phyloP scores from a whole-genome alignment of 2,888 invertebrate species.

The Leptopilina myrica region DNA sequence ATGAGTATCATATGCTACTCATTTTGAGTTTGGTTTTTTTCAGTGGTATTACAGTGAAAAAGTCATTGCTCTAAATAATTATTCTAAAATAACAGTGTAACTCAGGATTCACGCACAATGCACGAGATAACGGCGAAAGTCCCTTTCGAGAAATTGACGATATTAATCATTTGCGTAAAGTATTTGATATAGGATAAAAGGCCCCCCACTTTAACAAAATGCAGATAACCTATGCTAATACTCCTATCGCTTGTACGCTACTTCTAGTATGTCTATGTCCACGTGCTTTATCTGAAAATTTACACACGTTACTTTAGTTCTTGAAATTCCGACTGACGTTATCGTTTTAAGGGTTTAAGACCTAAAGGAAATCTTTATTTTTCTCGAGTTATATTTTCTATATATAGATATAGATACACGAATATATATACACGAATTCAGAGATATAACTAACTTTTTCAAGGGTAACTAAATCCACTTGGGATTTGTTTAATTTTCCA shows the following conservation, averaged over 20 bases:
- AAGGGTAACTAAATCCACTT: neutral
- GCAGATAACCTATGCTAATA: slow-evolving; percentile 30
- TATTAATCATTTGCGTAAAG: slow-evolving; percentile 19
- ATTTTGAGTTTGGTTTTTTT: too few relatives aligned
- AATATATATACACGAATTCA: neutral
- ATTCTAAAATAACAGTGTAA: too few relatives aligned
- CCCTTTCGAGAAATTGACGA: slow-evolving; percentile 9
- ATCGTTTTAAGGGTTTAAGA: neutral
- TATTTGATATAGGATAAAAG: neutral
- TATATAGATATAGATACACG: too few relatives aligned
- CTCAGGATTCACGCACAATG: too few relatives aligned
- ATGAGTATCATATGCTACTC: too few relatives aligned
- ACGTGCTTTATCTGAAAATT: slow-evolving; percentile 15
- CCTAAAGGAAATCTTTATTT: slow-evolving; percentile 10
- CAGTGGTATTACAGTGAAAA: neutral
- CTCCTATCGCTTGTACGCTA: slow-evolving; percentile 13
- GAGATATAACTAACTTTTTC: neutral
- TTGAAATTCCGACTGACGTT: neutral
- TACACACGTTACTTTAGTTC: slow-evolving; percentile 13
- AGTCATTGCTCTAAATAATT: too few relatives aligned
- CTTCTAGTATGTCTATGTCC: neutral
- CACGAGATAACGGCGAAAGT: neutral
- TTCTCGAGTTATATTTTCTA: neutral
- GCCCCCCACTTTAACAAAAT: neutral
- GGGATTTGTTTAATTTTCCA: neutral